Evolutionary conservation across 1,140 invertebrate genomes (phyloP), one percentile per base, ranked within the genome.

Genomic region (Halictus rubicundus): DNA sequence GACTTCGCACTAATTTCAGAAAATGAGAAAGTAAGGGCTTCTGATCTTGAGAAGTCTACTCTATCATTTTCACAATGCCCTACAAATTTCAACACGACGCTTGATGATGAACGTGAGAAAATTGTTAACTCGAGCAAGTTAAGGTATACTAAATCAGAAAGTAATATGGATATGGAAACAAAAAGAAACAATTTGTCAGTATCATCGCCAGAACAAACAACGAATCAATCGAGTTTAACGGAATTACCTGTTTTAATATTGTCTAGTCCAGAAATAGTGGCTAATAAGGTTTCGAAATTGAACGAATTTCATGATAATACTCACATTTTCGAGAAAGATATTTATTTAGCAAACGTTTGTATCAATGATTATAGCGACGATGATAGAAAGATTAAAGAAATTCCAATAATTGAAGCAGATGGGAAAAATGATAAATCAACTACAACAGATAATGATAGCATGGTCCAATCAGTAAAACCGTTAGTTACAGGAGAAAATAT

Each of bases 191-290:
- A 46, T 59, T 79, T 49, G 12, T 60, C 68, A 27, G 54, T 52
- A 39, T 49, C 2, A 16, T 39, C 27, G 61, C 54, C 2, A 57
- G 23, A 68, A 25, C 49, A 27, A 84, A 54, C 52, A 65, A 14
- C 0, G 42, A 39, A 70, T 27, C 14, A 68, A n/a, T 21, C 23
- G 14, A 37, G 71, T 68, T 60, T 10, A 63, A 7, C n/a, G 4
- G 39, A 39, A 60, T 65, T 37, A 19, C 68, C 81, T 19, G 70
- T 85, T 64, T 81, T 71, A 10, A 32, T 88, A 74, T 60, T 37
- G 27, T 84, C 88, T 19, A 88, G 81, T 25, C 73, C 85, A 61
- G 88, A 87, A 64, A 60, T 49, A 14, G 54, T 12, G 16, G 27
- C 52, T 39, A 27, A 23, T 59, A 49, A 19, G 46, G 21, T 14